These are phyloP conservation scores for Drosophila pachea DNA, from an alignment of 1,140 invertebrate species.

Conservation along the genomic window DNA sequence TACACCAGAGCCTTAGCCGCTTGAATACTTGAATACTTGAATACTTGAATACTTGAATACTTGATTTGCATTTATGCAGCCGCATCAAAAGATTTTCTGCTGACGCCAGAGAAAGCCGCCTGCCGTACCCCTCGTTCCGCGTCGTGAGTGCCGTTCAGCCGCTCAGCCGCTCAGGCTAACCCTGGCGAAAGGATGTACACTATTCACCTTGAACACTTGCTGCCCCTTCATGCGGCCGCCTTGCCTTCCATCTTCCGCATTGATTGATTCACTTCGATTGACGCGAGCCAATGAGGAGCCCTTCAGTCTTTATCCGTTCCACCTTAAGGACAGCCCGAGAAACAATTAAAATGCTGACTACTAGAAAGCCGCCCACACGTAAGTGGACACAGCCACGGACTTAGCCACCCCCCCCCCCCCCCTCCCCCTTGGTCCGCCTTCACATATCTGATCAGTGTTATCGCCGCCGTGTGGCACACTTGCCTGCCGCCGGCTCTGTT, in stretches of 20 bases:
- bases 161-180: neutral
- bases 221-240: neutral
- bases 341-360: constrained; percentile 34
- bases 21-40: constrained; percentile 13
- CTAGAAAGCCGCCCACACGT: constrained; percentile 20
- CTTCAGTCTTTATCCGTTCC: constrained; percentile 13
- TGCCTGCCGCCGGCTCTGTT: constrained; percentile 22
- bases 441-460: constrained; percentile 7
- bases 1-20: constrained; percentile 1
- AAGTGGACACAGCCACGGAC: constrained; percentile 12
- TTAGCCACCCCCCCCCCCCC: neutral
- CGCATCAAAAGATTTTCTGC: constrained; percentile 50
- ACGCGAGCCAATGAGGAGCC: constrained; percentile 12
- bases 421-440: neutral
- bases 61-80: constrained; percentile 60
- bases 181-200: constrained; percentile 5
- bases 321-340: constrained; percentile 29
- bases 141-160: too few species aligned
- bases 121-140: too few species aligned
- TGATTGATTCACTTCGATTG: constrained; percentile 43
- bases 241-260: constrained; percentile 18
- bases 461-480: constrained; percentile 4
- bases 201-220: constrained; percentile 34
- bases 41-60: constrained; percentile 28
- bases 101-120: constrained; percentile 9